Evolutionary conservation across 2,888 invertebrate species (phyloP).

Genomic region (Hedya salicella): DNA sequence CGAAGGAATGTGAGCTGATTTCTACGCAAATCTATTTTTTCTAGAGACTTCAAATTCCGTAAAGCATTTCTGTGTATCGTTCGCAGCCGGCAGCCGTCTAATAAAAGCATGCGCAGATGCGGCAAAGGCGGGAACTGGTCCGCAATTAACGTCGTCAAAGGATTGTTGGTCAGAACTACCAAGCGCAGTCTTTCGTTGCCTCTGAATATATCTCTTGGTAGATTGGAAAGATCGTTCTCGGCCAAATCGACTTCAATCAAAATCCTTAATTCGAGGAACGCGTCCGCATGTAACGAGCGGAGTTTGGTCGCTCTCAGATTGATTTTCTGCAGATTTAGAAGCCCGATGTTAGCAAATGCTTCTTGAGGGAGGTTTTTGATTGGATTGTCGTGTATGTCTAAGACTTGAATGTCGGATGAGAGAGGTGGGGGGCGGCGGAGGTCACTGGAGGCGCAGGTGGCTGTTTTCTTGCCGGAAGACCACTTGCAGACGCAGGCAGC

Average conservation of each 20-base stretch:
- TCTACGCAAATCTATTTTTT: constrained; percentile 91
- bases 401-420: constrained; percentile 86
- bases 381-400: constrained; percentile 93
- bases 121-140: constrained; percentile 93
- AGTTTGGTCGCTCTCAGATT: constrained; percentile 91
- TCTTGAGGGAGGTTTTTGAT: constrained; percentile 90
- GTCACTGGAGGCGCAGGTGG: constrained; percentile 92
- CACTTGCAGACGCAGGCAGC: constrained; percentile 95
- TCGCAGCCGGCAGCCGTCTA: constrained; percentile 91
- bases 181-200: constrained; percentile 93
- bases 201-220: constrained; percentile 92
- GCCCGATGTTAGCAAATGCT: constrained; percentile 91
- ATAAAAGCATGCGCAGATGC: constrained; percentile 91
- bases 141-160: constrained; percentile 88
- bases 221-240: constrained; percentile 90
- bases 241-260: constrained; percentile 94
- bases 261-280: constrained; percentile 94
- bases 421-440: constrained; percentile 90
- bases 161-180: constrained; percentile 92
- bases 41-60: constrained; percentile 89
- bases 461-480: constrained; percentile 96
- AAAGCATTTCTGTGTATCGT: constrained; percentile 91
- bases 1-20: constrained; percentile 89
- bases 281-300: constrained; percentile 90
- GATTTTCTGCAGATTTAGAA: constrained; percentile 93